Evolutionary conservation across 2,113 vertebrate genomes (phyloP).

Genomic region (Lota lota): DNA sequence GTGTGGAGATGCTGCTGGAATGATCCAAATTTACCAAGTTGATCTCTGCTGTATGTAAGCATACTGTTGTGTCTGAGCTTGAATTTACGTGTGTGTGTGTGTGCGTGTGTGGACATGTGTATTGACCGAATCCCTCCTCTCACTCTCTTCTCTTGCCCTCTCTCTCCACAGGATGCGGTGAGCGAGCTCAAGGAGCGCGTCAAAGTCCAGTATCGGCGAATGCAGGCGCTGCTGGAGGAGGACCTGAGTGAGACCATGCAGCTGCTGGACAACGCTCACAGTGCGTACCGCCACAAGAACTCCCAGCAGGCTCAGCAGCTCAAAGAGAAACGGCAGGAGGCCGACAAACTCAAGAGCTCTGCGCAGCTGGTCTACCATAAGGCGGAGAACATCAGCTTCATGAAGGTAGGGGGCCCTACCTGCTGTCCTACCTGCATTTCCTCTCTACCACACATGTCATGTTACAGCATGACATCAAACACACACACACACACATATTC

Average conservation of each 20-base stretch:
- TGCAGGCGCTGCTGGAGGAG: constrained; percentile 90
- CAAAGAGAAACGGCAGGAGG: constrained; percentile 87
- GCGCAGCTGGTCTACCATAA: constrained; percentile 89
- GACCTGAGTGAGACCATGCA: constrained; percentile 91
- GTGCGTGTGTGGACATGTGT: neutral
- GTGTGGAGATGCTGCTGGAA: neutral
- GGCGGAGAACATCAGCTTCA: constrained; percentile 90
- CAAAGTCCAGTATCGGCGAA: constrained; percentile 89
- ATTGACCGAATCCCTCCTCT: too few relatives aligned
- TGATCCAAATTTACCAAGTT: too few relatives aligned
- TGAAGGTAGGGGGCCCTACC: constrained; percentile 81
- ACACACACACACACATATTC: too few relatives aligned
- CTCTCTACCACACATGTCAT: too few relatives aligned
- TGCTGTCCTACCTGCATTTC: neutral
- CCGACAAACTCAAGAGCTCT: constrained; percentile 92
- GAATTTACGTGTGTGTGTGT: constrained; percentile 9
- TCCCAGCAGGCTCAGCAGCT: constrained; percentile 90
- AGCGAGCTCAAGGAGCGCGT: constrained; percentile 92
- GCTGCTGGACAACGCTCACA: constrained; percentile 89
- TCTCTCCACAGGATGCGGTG: constrained; percentile 83
- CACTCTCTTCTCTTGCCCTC: neutral
- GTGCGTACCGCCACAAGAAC: constrained; percentile 87
- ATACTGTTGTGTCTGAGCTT: neutral
- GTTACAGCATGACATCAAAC: neutral
- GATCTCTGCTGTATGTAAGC: too few relatives aligned